A percentile compares a stretch with the other conserved stretches of the same genome.
Conservation (phyloP, 2,113 vertebrate species). For the Hemiscyllium ocellatum region DNA sequence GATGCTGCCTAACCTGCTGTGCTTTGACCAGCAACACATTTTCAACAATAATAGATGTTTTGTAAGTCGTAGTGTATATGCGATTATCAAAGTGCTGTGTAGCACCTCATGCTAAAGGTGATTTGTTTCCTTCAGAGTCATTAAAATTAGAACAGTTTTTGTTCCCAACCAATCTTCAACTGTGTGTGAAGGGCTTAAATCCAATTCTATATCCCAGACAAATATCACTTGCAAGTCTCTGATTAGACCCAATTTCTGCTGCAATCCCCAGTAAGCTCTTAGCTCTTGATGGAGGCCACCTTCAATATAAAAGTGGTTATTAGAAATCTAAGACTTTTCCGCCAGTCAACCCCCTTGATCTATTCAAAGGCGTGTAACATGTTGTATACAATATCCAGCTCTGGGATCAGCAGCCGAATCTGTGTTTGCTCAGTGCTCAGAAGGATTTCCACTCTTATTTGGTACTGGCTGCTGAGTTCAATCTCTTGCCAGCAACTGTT, state of each 20-base stretch:
- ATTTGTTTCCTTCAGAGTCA: background rate
- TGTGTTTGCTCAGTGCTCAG: constrained; percentile 97
- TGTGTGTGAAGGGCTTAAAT: constrained; percentile 7
- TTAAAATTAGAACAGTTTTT: constrained; percentile 11
- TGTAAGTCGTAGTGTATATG: background rate
- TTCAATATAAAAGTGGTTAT: constrained; percentile 54
- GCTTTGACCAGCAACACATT: no score
- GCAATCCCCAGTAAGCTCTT: constrained; percentile 82
- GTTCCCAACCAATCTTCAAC: background rate
- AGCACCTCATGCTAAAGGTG: background rate
- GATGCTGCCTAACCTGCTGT: no score
- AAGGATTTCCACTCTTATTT: constrained; percentile 84
- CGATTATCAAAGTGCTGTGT: background rate
- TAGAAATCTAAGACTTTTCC: constrained; percentile 75
- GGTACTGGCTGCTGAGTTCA: constrained; percentile 74
- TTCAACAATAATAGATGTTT: constrained; percentile 10
- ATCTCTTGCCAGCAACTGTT: constrained; percentile 86
- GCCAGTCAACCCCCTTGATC: constrained; percentile 69
- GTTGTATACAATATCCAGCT: constrained; percentile 98
- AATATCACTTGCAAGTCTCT: constrained; percentile 34
- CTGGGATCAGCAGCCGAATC: constrained; percentile 74
- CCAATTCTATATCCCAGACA: constrained; percentile 12
- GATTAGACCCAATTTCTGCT: constrained; percentile 66
- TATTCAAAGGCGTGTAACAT: constrained; percentile 88
- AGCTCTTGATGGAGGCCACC: constrained; percentile 77